phyloP scores from a whole-genome alignment of 1,140 invertebrate species.

The Arion vulgaris region DNA sequence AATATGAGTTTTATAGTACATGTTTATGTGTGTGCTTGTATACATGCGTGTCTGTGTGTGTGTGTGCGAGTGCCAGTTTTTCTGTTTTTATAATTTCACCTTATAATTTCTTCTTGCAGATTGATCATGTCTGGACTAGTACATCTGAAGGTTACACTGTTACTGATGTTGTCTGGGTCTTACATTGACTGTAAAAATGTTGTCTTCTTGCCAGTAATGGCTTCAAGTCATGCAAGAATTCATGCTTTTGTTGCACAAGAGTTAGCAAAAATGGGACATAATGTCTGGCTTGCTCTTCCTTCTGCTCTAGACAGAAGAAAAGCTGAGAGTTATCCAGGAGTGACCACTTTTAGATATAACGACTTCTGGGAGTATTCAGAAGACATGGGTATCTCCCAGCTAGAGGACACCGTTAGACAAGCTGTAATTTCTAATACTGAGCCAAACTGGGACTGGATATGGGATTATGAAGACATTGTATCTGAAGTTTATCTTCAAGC shows the following conservation, averaged over 20 bases:
- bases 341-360: conserved; percentile 13
- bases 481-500: not conserved
- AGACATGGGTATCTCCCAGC: not conserved
- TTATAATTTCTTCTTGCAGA: not conserved
- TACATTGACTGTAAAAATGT: conserved; percentile 6
- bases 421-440: not conserved
- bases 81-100: too few relatives aligned
- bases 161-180: not conserved
- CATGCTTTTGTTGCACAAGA: conserved; percentile 43
- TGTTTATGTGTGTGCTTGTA: too few relatives aligned
- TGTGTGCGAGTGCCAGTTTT: too few relatives aligned
- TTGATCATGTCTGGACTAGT: not conserved
- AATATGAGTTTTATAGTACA: too few relatives aligned
- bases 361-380: conserved; percentile 12
- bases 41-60: too few relatives aligned
- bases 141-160: not conserved
- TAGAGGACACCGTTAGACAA: not conserved
- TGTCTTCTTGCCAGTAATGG: conserved; percentile 54
- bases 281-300: not conserved
- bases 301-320: conserved; percentile 42
- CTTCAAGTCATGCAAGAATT: conserved; percentile 60
- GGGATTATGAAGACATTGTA: not conserved
- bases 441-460: not conserved
- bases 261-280: not conserved
- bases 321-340: conserved; percentile 48